Base-by-base conservation (phyloP, 2,113 vertebrate genomes). In the Nesoenas mayeri region DNA sequence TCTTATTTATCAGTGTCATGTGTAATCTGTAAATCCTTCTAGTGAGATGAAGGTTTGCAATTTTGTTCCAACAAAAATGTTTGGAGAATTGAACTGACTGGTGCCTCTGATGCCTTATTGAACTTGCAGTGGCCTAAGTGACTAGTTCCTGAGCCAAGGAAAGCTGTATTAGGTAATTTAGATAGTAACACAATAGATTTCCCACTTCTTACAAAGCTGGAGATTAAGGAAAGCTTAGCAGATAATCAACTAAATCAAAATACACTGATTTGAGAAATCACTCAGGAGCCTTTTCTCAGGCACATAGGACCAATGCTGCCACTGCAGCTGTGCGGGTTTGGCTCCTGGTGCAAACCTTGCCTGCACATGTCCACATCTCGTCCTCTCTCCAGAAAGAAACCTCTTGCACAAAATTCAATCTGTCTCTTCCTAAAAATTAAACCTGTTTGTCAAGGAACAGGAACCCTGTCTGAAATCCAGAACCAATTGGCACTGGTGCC, bases 1-100 rank as follows among this genome's bases (percentile, higher is more conserved):
- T 89, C 67, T 32, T 44, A 85, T 95, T 96, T 96, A 78, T 79
- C 85, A 83, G 56, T 92, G 74, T 54, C 17, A 7, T 36, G 42
- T 85, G 70, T 85, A 89, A 95, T 95, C 82, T 94, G 56, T 85
- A 82, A 92, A 96, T 88, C 88, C 86, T 83, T 94, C 73, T 34
- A 85, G 73, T 75, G 80, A 93, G 69, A 87, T 54, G 86, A 79
- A 91, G 40, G 48, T 66, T 93, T 93, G 66, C 42, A 88, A 36
- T 87, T 92, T 75, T 73, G 51, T 56, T 93, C 29, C 75, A 93
- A 66, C 29, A 94, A 85, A 94, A 96, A 70, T 56, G 34, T 79
- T 79, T 85, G 53, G 47, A 85, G 73, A 40, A 20, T 65, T 88
- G 47, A 79, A 82, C 50, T 71, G 85, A 21, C 72, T 86, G 82